Percentiles rank a stretch among this genome's conserved stretches.
phyloP scores from a whole-genome alignment of 1,140 invertebrate species.

The Drosophila ananassae region DNA sequence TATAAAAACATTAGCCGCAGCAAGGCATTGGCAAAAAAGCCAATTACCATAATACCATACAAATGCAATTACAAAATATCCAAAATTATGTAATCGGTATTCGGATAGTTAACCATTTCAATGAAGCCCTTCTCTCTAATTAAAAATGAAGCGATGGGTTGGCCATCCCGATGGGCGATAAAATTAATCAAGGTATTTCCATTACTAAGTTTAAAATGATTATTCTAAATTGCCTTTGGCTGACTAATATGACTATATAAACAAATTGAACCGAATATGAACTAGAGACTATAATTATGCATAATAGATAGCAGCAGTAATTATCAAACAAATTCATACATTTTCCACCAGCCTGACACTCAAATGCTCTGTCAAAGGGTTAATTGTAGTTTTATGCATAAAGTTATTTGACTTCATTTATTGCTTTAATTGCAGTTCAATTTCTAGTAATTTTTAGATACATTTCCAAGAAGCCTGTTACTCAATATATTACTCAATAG shows the following conservation, averaged over 20 bases:
- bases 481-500: background rate
- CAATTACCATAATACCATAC: conserved; percentile 63
- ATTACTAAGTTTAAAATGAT: conserved; percentile 28
- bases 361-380: conserved; percentile 9
- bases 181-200: conserved; percentile 44
- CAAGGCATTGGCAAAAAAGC: conserved; percentile 22
- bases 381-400: background rate
- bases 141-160: background rate
- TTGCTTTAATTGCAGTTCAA: background rate
- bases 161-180: background rate
- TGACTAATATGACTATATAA: conserved; percentile 9
- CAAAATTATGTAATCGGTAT: conserved; percentile 28
- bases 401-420: background rate
- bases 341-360: background rate
- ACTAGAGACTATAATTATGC: conserved; percentile 51
- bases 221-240: conserved; percentile 41
- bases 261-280: conserved; percentile 43
- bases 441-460: background rate
- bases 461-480: background rate
- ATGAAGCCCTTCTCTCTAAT: conserved; percentile 9
- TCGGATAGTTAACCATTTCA: background rate
- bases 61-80: conserved; percentile 73
- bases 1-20: conserved; percentile 39
- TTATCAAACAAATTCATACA: conserved; percentile 28
- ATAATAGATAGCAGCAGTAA: conserved; percentile 60